phyloP scores from a whole-genome alignment of 2,888 invertebrate genomes.

The Anticlea derivata region DNA sequence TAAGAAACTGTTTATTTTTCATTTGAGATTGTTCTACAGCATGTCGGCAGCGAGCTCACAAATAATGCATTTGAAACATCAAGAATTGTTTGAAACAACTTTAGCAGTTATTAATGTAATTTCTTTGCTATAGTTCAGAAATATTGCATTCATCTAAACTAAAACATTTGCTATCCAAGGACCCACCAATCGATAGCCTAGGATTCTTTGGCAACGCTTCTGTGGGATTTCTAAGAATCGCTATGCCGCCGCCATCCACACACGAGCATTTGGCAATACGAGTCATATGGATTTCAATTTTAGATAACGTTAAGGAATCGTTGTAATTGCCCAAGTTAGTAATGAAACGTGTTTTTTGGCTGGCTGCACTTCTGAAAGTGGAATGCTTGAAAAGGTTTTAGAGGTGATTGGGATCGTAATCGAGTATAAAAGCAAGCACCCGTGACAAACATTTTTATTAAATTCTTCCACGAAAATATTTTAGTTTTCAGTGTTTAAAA shows the following conservation, averaged over 20 bases:
- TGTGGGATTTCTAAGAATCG: constrained; percentile 32
- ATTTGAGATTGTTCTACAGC: too few species aligned
- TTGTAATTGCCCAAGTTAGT: constrained; percentile 57
- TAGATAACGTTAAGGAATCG: constrained; percentile 60
- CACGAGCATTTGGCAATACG: constrained; percentile 57
- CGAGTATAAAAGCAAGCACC: not conserved
- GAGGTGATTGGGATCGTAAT: constrained; percentile 6
- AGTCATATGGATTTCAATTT: constrained; percentile 65
- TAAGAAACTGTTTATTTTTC: too few species aligned
- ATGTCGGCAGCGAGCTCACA: too few species aligned
- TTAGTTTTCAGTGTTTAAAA: not conserved
- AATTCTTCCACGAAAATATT: not conserved
- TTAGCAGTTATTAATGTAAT: too few species aligned
- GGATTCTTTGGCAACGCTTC: constrained; percentile 30
- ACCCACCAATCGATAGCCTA: constrained; percentile 19
- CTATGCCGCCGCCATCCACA: constrained; percentile 37
- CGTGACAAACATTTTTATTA: not conserved
- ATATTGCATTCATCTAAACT: constrained; percentile 3
- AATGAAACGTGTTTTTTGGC: constrained; percentile 39
- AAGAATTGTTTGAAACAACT: too few species aligned
- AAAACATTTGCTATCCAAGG: constrained; percentile 7
- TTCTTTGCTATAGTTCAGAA: too few species aligned
- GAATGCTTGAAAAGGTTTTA: constrained; percentile 13
- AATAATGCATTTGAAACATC: too few species aligned
- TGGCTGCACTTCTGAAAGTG: constrained; percentile 23